phyloP scores from a whole-genome alignment of 2,888 invertebrate genomes.

The Pterobdella sp. region DNA sequence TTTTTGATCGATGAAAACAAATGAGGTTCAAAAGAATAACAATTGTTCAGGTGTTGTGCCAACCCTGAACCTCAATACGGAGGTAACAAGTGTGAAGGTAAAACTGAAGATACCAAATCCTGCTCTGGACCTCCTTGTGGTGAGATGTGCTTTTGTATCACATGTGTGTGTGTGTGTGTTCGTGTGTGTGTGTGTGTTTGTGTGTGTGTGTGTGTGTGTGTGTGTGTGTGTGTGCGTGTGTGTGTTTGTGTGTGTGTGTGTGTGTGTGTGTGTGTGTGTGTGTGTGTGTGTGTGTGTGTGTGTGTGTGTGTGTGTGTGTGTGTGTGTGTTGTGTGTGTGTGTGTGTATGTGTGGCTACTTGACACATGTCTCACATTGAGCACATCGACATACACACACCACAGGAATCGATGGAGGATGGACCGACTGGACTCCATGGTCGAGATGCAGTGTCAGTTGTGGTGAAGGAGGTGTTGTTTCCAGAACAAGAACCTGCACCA shows the following conservation, averaged over 20 bases:
- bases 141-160: constrained; percentile 1
- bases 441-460: constrained; percentile 32
- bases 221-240: too few species aligned
- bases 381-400: too few species aligned
- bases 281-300: constrained; percentile 5
- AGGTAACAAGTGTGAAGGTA: constrained; percentile 45
- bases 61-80: constrained; percentile 45
- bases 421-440: constrained; percentile 34
- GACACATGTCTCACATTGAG: too few species aligned
- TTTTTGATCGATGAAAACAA: too few species aligned
- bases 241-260: too few species aligned
- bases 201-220: background rate
- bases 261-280: constrained; percentile 7
- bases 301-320: constrained; percentile 9
- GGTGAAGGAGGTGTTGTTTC: constrained; percentile 30
- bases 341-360: too few species aligned
- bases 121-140: constrained; percentile 38
- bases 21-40: too few species aligned
- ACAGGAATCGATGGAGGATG: constrained; percentile 35
- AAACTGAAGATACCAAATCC: constrained; percentile 38
- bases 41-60: constrained; percentile 42
- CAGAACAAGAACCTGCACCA: constrained; percentile 31
- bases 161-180: background rate
- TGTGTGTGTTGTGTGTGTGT: too few species aligned
- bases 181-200: too few species aligned